These are phyloP conservation scores for Musca vetustissima DNA, from an alignment of 1,140 invertebrate species.

Conservation along the genomic window DNA sequence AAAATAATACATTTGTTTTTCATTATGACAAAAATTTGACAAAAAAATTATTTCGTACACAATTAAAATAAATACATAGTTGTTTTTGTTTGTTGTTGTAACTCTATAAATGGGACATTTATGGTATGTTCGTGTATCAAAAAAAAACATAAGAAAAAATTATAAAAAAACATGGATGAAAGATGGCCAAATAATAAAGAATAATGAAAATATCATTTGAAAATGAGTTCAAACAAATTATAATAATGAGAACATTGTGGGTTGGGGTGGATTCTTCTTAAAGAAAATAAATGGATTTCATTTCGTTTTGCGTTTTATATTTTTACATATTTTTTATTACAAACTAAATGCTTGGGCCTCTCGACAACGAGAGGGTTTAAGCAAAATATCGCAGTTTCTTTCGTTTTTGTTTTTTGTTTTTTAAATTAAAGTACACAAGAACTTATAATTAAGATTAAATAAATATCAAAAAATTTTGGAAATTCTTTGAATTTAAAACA, in stretches of 20 bases:
- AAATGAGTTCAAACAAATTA: too few species aligned
- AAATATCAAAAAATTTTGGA: conserved; percentile 18
- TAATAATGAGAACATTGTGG: conserved; percentile 24
- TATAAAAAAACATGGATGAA: not conserved
- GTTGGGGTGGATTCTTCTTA: not conserved
- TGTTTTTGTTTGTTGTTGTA: too few species aligned
- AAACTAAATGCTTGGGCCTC: conserved; percentile 9
- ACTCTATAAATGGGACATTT: not conserved
- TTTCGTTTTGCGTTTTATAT: not conserved
- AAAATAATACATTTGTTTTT: conserved; percentile 22
- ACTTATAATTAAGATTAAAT: conserved; percentile 17
- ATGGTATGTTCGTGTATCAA: not conserved
- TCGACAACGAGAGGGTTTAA: not conserved
- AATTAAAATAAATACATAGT: too few species aligned
- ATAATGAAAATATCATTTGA: conserved; percentile 18
- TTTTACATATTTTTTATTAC: conserved; percentile 11
- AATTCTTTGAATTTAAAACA: conserved; percentile 11
- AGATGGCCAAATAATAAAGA: conserved; percentile 13
- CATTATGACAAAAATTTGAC: too few species aligned
- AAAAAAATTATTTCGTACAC: too few species aligned
- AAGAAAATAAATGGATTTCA: conserved; percentile 16
- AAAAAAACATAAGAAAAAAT: conserved; percentile 2
- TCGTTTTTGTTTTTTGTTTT: conserved; percentile 12
- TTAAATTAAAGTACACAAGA: conserved; percentile 7
- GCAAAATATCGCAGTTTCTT: conserved; percentile 18